phyloP scores from a whole-genome alignment of 2,113 vertebrate species.

The Brachypteracias leptosomus region DNA sequence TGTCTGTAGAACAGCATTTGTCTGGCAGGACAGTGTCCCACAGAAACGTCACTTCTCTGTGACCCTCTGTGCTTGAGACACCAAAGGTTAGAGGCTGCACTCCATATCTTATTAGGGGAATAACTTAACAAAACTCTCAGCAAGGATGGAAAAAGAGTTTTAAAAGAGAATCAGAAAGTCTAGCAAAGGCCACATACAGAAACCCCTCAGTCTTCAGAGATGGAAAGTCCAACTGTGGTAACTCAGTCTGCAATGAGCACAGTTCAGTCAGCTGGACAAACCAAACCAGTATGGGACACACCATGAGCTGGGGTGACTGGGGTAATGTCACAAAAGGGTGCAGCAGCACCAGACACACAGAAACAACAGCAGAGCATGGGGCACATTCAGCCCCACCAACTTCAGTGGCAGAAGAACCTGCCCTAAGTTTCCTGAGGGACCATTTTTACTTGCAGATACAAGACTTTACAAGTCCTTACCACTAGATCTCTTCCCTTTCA shows the following conservation, averaged over 20 bases:
- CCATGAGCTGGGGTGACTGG: not conserved
- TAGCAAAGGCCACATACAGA: not conserved
- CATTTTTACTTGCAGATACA: not conserved
- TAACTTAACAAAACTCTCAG: not conserved
- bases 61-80: not conserved
- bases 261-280: not conserved
- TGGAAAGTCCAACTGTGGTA: not conserved
- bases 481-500: not conserved
- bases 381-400: not conserved
- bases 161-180: not conserved
- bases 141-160: not conserved
- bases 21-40: not conserved
- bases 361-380: not conserved
- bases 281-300: not conserved
- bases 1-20: not conserved
- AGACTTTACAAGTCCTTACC: not conserved
- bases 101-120: not conserved
- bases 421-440: not conserved
- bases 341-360: not conserved
- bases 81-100: not conserved
- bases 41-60: not conserved
- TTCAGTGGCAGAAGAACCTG: not conserved
- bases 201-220: not conserved
- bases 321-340: not conserved
- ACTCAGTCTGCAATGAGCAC: accelerated